Percentiles rank a stretch among this genome's conserved stretches.
Conservation (phyloP, 2,113 vertebrate species). For the Xyrauchen texanus region DNA sequence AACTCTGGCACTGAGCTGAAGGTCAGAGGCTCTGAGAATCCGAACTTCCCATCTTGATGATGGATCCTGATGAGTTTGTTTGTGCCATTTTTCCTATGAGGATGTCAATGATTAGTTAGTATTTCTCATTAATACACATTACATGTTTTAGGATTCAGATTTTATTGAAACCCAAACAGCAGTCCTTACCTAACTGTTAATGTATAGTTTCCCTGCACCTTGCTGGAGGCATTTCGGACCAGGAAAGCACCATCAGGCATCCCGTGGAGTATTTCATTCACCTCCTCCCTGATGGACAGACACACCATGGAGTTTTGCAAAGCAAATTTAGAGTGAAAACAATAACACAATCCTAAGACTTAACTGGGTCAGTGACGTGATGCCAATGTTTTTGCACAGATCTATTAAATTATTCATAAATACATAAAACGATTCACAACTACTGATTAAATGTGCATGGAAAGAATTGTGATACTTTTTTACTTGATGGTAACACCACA, state of each 20-base stretch:
- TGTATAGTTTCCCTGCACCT: constrained; percentile 85
- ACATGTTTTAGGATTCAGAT: neutral
- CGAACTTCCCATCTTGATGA: constrained; percentile 89
- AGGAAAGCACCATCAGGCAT: constrained; percentile 93
- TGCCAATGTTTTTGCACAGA: too few species aligned
- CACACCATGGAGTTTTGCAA: too few species aligned
- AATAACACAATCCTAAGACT: too few species aligned
- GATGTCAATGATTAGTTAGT: neutral
- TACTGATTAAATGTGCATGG: too few species aligned
- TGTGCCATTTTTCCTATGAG: constrained; percentile 89
- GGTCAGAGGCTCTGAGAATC: constrained; percentile 93
- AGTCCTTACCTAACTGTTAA: neutral
- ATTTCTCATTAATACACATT: neutral
- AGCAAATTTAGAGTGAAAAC: too few species aligned
- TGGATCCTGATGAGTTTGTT: constrained; percentile 97
- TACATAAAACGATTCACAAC: neutral
- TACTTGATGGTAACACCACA: too few species aligned
- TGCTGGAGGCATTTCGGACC: constrained; percentile 93
- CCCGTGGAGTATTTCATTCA: constrained; percentile 91
- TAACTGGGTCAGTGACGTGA: too few species aligned
- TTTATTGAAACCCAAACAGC: neutral
- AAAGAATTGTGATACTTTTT: too few species aligned
- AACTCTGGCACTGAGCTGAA: constrained; percentile 94
- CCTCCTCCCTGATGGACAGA: constrained; percentile 83
- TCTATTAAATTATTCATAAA: too few species aligned